A percentile compares a stretch with the other conserved stretches of the same genome.
These are phyloP conservation scores for Anabacerthia variegaticeps DNA, from an alignment of 2,797 vertebrate genomes.

Conservation along the genomic window DNA sequence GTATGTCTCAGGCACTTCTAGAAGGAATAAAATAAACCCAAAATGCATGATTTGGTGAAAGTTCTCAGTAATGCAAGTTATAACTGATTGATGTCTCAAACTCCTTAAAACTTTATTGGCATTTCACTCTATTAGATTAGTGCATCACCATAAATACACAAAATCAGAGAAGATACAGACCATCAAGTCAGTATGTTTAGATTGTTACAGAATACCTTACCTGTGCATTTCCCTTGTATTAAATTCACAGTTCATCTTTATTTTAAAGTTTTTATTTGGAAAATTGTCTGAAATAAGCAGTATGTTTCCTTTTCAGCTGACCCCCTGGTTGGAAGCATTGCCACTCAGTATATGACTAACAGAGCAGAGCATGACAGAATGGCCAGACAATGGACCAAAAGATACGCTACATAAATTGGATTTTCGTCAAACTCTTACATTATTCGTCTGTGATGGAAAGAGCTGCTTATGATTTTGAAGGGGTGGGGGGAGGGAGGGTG, in stretches of 20 bases:
- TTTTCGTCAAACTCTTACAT: conserved; percentile 61
- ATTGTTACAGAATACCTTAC: background rate
- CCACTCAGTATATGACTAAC: conserved; percentile 96
- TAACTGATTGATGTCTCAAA: background rate
- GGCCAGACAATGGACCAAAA: conserved; percentile 97
- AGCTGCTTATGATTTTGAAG: conserved; percentile 79
- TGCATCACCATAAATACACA: background rate
- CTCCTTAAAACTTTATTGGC: background rate
- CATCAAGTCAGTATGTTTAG: background rate
- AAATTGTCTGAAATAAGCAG: background rate
- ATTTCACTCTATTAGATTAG: background rate
- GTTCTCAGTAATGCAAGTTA: background rate
- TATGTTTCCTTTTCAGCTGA: conserved; percentile 81
- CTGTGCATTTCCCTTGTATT: background rate
- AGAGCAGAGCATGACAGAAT: conserved; percentile 95
- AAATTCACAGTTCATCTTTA: background rate
- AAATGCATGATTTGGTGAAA: background rate
- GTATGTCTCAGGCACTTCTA: background rate
- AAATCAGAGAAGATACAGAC: background rate
- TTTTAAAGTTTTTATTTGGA: background rate
- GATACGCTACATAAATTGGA: conserved; percentile 90
- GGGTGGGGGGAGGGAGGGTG: conserved; percentile 73
- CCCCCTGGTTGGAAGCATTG: conserved; percentile 94
- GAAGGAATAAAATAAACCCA: background rate
- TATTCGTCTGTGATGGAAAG: conserved; percentile 79